phyloP scores from a whole-genome alignment of 2,797 vertebrate species.

The Nothura maculosa region DNA sequence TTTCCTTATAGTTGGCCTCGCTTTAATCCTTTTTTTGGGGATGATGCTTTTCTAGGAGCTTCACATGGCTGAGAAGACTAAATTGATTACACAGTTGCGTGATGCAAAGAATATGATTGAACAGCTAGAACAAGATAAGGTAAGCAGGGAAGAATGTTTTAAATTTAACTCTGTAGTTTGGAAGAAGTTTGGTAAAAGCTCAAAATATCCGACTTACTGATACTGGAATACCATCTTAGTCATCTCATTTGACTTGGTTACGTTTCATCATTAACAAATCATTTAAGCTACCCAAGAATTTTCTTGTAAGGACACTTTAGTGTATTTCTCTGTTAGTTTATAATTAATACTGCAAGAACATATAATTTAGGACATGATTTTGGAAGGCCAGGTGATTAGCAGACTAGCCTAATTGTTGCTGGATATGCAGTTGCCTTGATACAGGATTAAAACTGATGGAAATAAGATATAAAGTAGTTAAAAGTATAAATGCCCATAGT shows the following conservation, averaged over 20 bases:
- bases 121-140: slow-evolving; percentile 99
- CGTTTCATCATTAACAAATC: slow-evolving; percentile 8
- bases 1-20: slow-evolving; percentile 39
- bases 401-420: not conserved
- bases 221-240: slow-evolving; percentile 23
- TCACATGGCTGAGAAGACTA: slow-evolving; percentile 95
- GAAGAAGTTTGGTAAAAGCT: not conserved
- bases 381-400: not conserved
- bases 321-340: not conserved
- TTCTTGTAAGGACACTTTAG: not conserved
- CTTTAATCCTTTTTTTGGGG: slow-evolving; percentile 3
- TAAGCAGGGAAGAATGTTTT: slow-evolving; percentile 71
- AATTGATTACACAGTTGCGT: slow-evolving; percentile 94
- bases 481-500: not conserved
- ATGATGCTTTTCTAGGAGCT: slow-evolving; percentile 85
- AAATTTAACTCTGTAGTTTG: not conserved
- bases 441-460: not conserved
- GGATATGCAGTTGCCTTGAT: not conserved
- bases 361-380: not conserved
- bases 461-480: not conserved
- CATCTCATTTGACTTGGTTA: not conserved
- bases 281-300: not conserved
- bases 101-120: slow-evolving; percentile 98
- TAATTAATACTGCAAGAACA: not conserved
- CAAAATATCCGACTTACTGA: not conserved